Percentiles rank a stretch among this genome's conserved stretches.
These are phyloP conservation scores for Trichosurus vulpecula DNA, from an alignment of 2,797 vertebrate genomes.

Conservation along the genomic window DNA sequence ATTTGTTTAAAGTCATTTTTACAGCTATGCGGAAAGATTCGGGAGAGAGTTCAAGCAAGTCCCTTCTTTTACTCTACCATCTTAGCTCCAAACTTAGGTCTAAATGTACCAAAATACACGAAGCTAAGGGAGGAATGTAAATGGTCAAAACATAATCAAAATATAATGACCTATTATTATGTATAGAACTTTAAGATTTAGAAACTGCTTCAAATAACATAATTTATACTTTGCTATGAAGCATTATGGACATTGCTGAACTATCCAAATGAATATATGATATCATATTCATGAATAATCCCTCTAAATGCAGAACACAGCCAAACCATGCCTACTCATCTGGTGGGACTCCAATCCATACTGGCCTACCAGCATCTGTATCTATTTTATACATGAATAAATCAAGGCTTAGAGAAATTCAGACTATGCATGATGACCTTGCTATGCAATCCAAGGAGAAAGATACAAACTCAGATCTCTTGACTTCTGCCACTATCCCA, in stretches of 20 bases:
- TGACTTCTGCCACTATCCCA: not conserved
- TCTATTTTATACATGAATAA: not conserved
- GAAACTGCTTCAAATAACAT: not conserved
- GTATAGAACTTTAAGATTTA: not conserved
- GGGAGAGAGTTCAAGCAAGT: too few species aligned
- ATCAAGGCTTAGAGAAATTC: not conserved
- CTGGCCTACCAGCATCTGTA: not conserved
- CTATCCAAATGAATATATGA: not conserved
- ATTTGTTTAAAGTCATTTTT: too few species aligned
- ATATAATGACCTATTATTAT: not conserved
- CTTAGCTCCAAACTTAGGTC: too few species aligned
- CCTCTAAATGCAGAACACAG: not conserved
- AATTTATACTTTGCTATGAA: not conserved
- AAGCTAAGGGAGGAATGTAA: not conserved
- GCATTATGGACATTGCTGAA: not conserved
- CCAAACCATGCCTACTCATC: not conserved
- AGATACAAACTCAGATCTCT: not conserved
- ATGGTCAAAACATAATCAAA: not conserved
- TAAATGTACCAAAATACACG: not conserved
- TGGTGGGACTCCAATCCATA: not conserved
- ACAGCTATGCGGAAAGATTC: too few species aligned
- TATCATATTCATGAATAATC: not conserved
- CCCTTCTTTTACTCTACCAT: too few species aligned
- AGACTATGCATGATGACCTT: not conserved
- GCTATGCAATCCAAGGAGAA: not conserved